Percentiles rank a stretch among this genome's conserved stretches.
phyloP scores from a whole-genome alignment of 2,113 vertebrate species.

The Oriolus oriolus region DNA sequence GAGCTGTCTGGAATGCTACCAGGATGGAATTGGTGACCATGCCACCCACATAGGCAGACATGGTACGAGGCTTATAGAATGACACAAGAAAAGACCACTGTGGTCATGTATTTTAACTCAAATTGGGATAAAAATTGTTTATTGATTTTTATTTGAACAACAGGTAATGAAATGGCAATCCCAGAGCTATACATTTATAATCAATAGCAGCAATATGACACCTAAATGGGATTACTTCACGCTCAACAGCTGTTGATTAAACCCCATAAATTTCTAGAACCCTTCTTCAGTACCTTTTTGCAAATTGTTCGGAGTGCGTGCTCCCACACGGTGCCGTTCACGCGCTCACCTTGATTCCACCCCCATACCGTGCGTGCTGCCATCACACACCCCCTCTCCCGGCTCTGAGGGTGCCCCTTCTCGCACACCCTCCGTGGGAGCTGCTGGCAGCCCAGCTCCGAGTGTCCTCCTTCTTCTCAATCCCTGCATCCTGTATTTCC shows the following conservation, averaged over 20 bases:
- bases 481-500: neutral
- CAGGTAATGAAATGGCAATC: neutral
- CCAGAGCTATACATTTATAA: neutral
- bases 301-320: neutral
- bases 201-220: neutral
- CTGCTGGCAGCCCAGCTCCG: accelerated
- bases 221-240: neutral
- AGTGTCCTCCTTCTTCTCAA: neutral
- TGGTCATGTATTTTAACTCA: neutral
- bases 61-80: neutral
- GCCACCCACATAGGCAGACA: neutral
- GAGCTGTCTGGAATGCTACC: neutral
- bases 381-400: neutral
- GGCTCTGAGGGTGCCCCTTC: neutral
- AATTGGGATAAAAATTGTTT: neutral
- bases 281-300: neutral
- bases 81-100: neutral
- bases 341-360: too few species aligned
- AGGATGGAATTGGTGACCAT: neutral
- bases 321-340: accelerated
- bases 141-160: neutral
- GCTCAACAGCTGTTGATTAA: neutral
- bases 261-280: neutral
- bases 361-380: neutral
- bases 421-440: neutral